phyloP scores from a whole-genome alignment of 2,888 invertebrate genomes.

The Drosophila putrida region DNA sequence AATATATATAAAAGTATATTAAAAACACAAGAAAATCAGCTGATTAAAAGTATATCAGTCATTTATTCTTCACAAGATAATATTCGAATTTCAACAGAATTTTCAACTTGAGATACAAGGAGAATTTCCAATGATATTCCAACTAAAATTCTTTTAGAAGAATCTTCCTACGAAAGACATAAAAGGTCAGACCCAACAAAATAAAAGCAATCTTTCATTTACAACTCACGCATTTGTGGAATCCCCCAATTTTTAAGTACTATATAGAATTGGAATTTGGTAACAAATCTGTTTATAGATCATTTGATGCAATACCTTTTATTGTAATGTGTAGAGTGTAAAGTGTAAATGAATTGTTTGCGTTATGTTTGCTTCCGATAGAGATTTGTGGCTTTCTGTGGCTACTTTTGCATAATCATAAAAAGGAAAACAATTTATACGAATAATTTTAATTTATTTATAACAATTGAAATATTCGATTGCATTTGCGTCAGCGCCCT shows the following conservation, averaged over 20 bases:
- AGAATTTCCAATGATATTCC: too few species aligned
- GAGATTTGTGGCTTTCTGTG: not conserved
- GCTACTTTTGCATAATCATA: constrained; percentile 37
- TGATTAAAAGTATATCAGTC: too few species aligned
- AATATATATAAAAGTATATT: not conserved
- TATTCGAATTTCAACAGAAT: too few species aligned
- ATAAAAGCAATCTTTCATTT: not conserved
- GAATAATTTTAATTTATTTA: constrained; percentile 46
- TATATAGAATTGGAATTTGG: constrained; percentile 5
- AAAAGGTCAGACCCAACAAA: not conserved
- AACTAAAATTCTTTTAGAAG: too few species aligned
- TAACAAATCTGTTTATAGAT: constrained; percentile 19
- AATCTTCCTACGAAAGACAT: too few species aligned
- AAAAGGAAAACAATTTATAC: not conserved
- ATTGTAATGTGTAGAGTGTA: not conserved
- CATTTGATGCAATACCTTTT: constrained; percentile 12
- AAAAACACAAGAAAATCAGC: not conserved
- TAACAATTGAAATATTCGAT: constrained; percentile 43
- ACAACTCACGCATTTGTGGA: not conserved
- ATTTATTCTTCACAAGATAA: too few species aligned
- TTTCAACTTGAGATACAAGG: too few species aligned
- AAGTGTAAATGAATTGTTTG: constrained; percentile 9
- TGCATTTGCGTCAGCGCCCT: constrained; percentile 68
- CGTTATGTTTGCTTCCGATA: not conserved
- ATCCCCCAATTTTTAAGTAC: not conserved